A percentile compares a stretch with the other conserved stretches of the same genome.
These are phyloP conservation scores for Osmerus mordax DNA, from an alignment of 2,113 vertebrate genomes.

Conservation along the genomic window DNA sequence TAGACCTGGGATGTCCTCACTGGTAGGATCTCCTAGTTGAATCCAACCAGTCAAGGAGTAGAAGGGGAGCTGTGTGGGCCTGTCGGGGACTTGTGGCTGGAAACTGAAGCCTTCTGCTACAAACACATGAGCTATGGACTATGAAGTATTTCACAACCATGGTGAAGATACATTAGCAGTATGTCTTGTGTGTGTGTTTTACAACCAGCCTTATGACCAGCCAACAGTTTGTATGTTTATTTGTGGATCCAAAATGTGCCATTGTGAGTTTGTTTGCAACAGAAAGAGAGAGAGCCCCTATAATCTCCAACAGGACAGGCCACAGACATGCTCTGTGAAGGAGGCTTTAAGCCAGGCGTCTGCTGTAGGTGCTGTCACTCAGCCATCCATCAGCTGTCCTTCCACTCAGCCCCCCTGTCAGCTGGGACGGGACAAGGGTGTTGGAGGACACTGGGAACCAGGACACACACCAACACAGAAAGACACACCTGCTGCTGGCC, in stretches of 20 bases:
- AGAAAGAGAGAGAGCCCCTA: background rate
- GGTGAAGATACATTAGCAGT: constrained; percentile 40
- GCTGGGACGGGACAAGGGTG: constrained; percentile 23
- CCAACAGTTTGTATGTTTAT: constrained; percentile 5
- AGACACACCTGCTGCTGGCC: constrained; percentile 15
- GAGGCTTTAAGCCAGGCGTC: constrained; percentile 24
- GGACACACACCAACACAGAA: constrained; percentile 12
- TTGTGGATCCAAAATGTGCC: background rate
- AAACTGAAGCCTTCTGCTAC: constrained; percentile 52
- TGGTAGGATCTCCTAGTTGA: too few species aligned
- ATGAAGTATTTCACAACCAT: constrained; percentile 54
- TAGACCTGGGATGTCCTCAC: too few species aligned
- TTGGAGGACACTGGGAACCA: constrained; percentile 19
- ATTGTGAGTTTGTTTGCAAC: background rate
- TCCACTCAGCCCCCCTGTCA: constrained; percentile 32
- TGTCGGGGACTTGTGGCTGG: background rate
- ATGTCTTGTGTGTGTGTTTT: constrained; percentile 15
- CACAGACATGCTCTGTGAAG: constrained; percentile 30
- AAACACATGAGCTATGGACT: constrained; percentile 55
- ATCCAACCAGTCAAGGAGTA: background rate
- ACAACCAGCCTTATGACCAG: background rate
- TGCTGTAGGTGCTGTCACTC: constrained; percentile 30
- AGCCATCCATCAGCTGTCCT: constrained; percentile 36
- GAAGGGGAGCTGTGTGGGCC: background rate
- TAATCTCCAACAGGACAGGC: background rate